These are phyloP conservation scores for Orthonychiurus folsomi DNA, from an alignment of 2,888 invertebrate genomes.

Conservation along the genomic window DNA sequence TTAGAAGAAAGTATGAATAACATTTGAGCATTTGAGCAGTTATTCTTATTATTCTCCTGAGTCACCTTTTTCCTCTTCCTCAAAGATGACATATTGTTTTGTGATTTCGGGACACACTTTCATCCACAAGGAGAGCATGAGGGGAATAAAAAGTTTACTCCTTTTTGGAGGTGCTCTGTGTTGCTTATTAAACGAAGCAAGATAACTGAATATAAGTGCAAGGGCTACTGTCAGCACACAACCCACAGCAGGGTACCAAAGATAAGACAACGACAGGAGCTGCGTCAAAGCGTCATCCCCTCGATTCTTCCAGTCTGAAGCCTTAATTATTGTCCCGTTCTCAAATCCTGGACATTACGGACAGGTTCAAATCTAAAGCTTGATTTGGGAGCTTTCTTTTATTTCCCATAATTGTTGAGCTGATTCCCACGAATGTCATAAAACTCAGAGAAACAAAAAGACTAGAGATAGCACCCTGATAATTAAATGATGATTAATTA, in stretches of 20 bases:
- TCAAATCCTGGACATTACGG: not conserved
- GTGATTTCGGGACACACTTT: conserved; percentile 25
- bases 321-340: not conserved
- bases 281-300: conserved; percentile 21
- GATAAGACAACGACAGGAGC: conserved; percentile 31
- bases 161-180: conserved; percentile 25
- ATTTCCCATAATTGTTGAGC: conserved; percentile 33
- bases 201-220: conserved; percentile 29
- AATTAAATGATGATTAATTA: conserved; percentile 6
- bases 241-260: conserved; percentile 38
- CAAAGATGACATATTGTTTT: conserved; percentile 25
- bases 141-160: conserved; percentile 34
- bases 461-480: conserved; percentile 31
- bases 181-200: conserved; percentile 12
- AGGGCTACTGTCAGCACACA: conserved; percentile 18
- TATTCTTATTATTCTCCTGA: not conserved
- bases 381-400: conserved; percentile 27
- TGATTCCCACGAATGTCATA: conserved; percentile 35
- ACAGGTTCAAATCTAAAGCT: conserved; percentile 15
- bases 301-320: conserved; percentile 24
- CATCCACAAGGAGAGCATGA: conserved; percentile 30
- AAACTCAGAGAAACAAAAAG: conserved; percentile 31
- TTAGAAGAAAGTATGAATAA: not conserved
- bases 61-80: conserved; percentile 18
- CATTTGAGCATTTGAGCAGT: not conserved